Conservation (phyloP, 2,888 invertebrate genomes). For the Limenitis camilla region DNA sequence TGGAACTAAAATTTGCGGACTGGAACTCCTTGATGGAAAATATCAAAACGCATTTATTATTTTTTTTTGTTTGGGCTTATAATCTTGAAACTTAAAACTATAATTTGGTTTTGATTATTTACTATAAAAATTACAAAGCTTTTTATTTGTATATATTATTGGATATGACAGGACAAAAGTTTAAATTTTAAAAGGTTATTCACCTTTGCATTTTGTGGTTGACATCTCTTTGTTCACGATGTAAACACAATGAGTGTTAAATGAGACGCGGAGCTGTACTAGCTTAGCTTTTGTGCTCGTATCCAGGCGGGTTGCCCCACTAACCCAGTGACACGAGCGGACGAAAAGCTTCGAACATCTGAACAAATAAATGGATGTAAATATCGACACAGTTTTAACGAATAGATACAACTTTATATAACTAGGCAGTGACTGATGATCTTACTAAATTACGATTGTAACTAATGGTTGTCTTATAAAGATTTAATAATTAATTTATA, state of each 20-base stretch:
- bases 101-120: no score
- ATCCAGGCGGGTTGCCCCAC: constrained; percentile 46
- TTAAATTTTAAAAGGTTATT: not conserved
- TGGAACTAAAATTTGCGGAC: no score
- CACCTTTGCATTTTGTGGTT: constrained; percentile 9
- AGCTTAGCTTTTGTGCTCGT: constrained; percentile 41
- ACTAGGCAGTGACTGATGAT: not conserved
- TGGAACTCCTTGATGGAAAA: no score
- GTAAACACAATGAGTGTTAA: constrained; percentile 27
- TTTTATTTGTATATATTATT: no score
- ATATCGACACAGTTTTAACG: constrained; percentile 2
- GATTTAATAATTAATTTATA: no score
- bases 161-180: no score
- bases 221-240: constrained; percentile 18
- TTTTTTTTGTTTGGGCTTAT: no score
- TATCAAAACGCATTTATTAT: no score
- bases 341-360: constrained; percentile 46
- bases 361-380: constrained; percentile 42
- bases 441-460: no score
- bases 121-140: no score
- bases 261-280: constrained; percentile 33
- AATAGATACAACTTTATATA: not conserved
- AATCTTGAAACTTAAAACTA: no score
- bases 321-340: constrained; percentile 58
- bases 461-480: no score